Evolutionary conservation across 2,113 vertebrate species (phyloP).

Genomic region (Mirza zaza): DNA sequence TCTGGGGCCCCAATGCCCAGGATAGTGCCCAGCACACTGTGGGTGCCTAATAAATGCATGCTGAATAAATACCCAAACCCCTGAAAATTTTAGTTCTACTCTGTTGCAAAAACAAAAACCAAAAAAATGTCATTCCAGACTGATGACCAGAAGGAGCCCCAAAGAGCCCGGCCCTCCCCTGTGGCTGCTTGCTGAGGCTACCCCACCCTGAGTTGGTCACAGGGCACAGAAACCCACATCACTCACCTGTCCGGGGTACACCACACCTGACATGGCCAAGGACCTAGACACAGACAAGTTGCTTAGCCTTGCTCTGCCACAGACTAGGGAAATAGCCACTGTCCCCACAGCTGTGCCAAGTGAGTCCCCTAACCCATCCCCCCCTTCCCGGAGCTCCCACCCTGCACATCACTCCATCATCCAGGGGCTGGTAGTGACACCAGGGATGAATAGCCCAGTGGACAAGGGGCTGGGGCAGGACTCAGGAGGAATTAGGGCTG

Average conservation of each 20-base stretch:
- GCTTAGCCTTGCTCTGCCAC: constrained; percentile 15
- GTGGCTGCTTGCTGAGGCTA: neutral
- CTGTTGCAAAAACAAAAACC: neutral
- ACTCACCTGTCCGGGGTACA: constrained; percentile 58
- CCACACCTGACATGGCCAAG: neutral
- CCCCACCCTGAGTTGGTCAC: neutral
- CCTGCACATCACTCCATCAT: neutral
- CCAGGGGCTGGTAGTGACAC: neutral
- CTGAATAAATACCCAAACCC: neutral
- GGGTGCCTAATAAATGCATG: neutral
- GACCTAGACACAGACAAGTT: constrained; percentile 43
- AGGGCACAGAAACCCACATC: neutral
- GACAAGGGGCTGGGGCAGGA: neutral
- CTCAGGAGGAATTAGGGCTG: neutral
- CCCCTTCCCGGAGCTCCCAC: neutral
- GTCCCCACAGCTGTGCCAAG: neutral
- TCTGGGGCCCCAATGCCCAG: neutral
- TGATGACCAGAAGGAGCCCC: neutral
- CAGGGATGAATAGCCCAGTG: neutral
- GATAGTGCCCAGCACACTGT: neutral
- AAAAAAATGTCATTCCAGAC: neutral
- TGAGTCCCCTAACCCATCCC: too few species aligned
- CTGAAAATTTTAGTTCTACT: neutral
- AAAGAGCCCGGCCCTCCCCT: neutral
- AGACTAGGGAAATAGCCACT: neutral